Conservation (phyloP, 2,113 vertebrate species). For the Ophiodon elongatus region DNA sequence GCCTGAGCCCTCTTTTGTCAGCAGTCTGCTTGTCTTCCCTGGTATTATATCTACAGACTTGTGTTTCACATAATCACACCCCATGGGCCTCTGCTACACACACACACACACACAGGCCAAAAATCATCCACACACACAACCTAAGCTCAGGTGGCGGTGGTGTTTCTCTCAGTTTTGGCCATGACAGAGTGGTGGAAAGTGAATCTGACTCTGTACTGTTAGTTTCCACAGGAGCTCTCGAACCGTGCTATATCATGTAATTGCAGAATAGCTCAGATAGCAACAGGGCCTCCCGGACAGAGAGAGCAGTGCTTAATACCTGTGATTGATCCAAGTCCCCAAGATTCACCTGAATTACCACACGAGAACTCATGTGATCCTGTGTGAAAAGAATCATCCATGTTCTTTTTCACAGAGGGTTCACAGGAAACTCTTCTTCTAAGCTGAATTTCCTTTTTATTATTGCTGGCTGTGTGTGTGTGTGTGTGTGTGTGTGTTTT, state of each 20-base stretch:
- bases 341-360: constrained; percentile 43
- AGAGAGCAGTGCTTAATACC: constrained; percentile 42
- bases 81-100: constrained; percentile 28
- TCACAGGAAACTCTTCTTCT: constrained; percentile 48
- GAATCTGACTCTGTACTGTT: constrained; percentile 70
- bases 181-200: constrained; percentile 67
- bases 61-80: constrained; percentile 69
- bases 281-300: constrained; percentile 40
- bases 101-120: neutral
- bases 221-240: constrained; percentile 68
- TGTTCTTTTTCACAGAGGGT: constrained; percentile 34
- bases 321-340: constrained; percentile 37
- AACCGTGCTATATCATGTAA: constrained; percentile 69
- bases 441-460: constrained; percentile 59
- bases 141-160: constrained; percentile 45
- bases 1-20: constrained; percentile 53
- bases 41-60: constrained; percentile 61
- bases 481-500: constrained; percentile 31
- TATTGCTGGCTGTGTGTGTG: constrained; percentile 52
- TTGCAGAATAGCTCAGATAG: constrained; percentile 70
- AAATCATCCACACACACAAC: constrained; percentile 27
- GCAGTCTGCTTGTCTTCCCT: constrained; percentile 57
- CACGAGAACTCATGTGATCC: constrained; percentile 46
- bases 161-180: constrained; percentile 44
- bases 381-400: constrained; percentile 4